Conservation (phyloP, 2,888 invertebrate genomes). For the Anarsia innoxiella region DNA sequence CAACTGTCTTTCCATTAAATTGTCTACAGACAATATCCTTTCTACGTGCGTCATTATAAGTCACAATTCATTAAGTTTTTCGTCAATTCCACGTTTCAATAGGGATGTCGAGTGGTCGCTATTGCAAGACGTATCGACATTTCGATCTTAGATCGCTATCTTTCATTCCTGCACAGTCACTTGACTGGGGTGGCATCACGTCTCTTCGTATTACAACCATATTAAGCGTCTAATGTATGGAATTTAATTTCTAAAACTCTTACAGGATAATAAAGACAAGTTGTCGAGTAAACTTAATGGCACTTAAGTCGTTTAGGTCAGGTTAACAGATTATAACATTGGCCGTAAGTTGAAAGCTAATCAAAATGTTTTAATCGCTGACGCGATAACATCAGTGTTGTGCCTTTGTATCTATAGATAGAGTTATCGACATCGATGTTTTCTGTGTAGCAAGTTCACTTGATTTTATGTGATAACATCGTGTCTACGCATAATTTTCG, state of each 20-base stretch:
- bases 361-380: conserved; percentile 75
- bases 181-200: conserved; percentile 69
- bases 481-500: conserved; percentile 3
- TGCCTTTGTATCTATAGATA: no score
- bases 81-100: conserved; percentile 66
- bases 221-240: conserved; percentile 69
- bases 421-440: conserved; percentile 25
- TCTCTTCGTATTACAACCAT: conserved; percentile 66
- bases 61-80: conserved; percentile 73
- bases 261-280: conserved; percentile 47
- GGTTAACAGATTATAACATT: conserved; percentile 63
- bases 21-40: conserved; percentile 42
- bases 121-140: conserved; percentile 65
- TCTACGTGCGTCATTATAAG: conserved; percentile 65
- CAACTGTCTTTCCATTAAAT: conserved; percentile 27
- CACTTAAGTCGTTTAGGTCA: conserved; percentile 55
- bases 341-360: conserved; percentile 73
- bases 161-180: conserved; percentile 69
- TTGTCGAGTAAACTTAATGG: conserved; percentile 48
- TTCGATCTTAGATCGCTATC: conserved; percentile 67
- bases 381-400: conserved; percentile 66
- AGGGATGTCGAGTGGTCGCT: conserved; percentile 67
- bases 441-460: conserved; percentile 8
- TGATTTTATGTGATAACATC: neutral
- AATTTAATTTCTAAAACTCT: conserved; percentile 65